Base-by-base conservation (phyloP, 2,113 vertebrate genomes). In the Glaucidium brasilianum region DNA sequence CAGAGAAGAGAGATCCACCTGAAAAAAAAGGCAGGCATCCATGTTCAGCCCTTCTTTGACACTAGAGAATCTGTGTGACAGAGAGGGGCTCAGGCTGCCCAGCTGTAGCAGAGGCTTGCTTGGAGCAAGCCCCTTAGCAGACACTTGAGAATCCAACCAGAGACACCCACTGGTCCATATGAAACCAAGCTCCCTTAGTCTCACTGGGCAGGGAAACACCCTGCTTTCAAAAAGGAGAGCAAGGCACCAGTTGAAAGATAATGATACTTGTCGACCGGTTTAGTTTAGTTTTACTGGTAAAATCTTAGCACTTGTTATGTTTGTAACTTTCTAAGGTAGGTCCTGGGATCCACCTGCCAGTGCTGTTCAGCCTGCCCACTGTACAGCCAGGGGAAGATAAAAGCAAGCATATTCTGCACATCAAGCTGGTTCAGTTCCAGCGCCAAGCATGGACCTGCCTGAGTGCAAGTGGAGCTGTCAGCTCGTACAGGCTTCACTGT, bases 391-490 rank as follows among this genome's bases (percentile, higher is more conserved):
- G 79, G 78, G 72, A 94, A 97, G 97, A 98, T 92, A 83, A 98
- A 96, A 97, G 94, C 92, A 69, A 97, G 96, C 97, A 94, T 96
- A 97, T 98, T 98, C 98, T 98, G 97, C 97, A 97, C 97, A 98
- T 98, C 98, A 97, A 96, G 93, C 98, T 97, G 67, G 97, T 98
- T 98, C 97, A 98, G 98, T 98, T 98, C 97, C 97, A 93, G 95
- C 78, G 89, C 98, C 34, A 92, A 98, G 97, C 93, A 11, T 85
- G 95, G 98, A 95, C 97, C 98, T 99, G 99, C 99, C 98, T 99
- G 99, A 99, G 99, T 98, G 99, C 98, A 98, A 98, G 97, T 98
- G 98, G 98, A 98, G 98, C 99, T 99, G 99, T 99, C 99, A 99
- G 98, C 98, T 98, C 90, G 20, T 98, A 98, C 98, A 98, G 98